Percentiles rank a stretch among this genome's conserved stretches.
These are phyloP conservation scores for Lasioglossum figueresi DNA, from an alignment of 2,888 invertebrate genomes.

Conservation along the genomic window DNA sequence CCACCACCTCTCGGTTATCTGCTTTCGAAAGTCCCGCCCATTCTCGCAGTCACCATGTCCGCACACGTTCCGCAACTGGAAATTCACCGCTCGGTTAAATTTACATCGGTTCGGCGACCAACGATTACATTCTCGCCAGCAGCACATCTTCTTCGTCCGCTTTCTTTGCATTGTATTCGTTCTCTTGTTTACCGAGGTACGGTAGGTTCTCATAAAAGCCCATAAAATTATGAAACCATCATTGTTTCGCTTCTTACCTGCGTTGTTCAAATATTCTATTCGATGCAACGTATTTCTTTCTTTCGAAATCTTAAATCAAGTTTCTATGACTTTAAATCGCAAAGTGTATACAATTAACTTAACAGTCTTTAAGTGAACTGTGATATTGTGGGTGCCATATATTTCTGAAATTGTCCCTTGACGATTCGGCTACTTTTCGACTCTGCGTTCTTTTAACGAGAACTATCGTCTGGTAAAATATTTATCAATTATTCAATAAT, in stretches of 20 bases:
- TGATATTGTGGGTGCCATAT: too few relatives aligned
- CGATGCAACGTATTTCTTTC: too few relatives aligned
- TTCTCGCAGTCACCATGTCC: conserved; percentile 44
- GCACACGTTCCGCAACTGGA: background rate
- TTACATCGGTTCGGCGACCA: background rate
- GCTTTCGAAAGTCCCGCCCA: conserved; percentile 72
- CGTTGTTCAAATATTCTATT: too few relatives aligned
- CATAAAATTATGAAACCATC: background rate
- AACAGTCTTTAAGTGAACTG: too few relatives aligned
- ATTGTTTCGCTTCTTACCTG: too few relatives aligned
- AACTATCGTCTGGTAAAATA: too few relatives aligned
- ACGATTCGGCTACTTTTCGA: background rate
- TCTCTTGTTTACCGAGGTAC: background rate
- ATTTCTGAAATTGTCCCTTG: background rate
- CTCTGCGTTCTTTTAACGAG: background rate
- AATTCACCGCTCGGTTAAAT: background rate
- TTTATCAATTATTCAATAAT: too few relatives aligned
- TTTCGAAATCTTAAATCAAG: too few relatives aligned
- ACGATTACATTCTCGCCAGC: background rate
- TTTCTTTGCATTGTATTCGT: background rate
- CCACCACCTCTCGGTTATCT: conserved; percentile 57
- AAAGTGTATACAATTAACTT: too few relatives aligned
- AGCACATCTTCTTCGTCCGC: background rate
- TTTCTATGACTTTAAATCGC: too few relatives aligned
- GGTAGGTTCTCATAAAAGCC: background rate